Base-by-base conservation (phyloP, 2,888 invertebrate genomes). In the Drosophila koepferae region DNA sequence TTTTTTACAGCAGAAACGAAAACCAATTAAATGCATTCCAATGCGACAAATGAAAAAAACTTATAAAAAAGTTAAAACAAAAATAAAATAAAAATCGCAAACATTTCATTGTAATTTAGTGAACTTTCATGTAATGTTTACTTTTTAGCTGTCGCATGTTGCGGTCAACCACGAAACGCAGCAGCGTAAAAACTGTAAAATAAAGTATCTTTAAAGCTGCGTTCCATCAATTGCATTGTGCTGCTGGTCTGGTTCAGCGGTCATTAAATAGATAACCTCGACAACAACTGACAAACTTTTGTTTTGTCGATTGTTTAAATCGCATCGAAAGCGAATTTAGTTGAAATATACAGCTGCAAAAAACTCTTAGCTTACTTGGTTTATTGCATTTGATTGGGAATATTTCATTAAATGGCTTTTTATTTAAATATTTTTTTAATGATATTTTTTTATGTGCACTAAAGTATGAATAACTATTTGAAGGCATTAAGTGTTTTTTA, bases 21-120 rank as follows among this genome's bases (percentile, higher is more conserved):
- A 85, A 66, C 68, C 77, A 88, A 74, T 86, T 77, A 88, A 77
- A 80, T 74, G 60, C 51, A 77, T 69, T 79, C 62, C 67, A 59
- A 66, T 23, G 16, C 14, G 40, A 49, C 28, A 73, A 68, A 51
- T 20, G n/a, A 31, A n/a, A 28, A 16, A 16, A 48, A 48, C 23
- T 23, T 23, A 20, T 23, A 23, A 23, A 23, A 23, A 23, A 23
- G 23, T 23, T 23, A 23, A 23, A 23, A 23, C 4, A 51, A 43
- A 7, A 31, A 34, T 5, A 40, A 40, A n/a, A n/a, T 16, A 18
- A 31, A 56, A 40, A 48, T 38, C 12, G 40, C 46, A 61, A 64
- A 68, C 73, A 70, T 61, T 60, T 63, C 53, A 46, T 40, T 46
- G 54, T 65, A 71, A 81, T 81, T 81, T 73, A 69, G 65, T 73